phyloP scores from a whole-genome alignment of 1,140 invertebrate genomes.

The Hetaerina americana region DNA sequence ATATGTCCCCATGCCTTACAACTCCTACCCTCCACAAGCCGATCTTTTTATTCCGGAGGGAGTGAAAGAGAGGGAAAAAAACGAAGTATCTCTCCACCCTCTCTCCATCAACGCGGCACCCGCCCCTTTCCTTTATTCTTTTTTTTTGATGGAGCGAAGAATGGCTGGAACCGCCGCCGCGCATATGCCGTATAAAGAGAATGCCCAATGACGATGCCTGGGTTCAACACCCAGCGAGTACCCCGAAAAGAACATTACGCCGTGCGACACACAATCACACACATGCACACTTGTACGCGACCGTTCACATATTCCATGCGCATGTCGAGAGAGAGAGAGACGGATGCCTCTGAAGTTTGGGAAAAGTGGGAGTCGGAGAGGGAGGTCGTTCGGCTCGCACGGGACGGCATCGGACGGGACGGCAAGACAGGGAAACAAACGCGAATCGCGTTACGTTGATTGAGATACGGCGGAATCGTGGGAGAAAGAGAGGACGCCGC shows the following conservation, averaged over 20 bases:
- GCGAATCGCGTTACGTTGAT: not conserved
- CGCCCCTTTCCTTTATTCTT: not conserved
- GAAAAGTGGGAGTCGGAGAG: too few species aligned
- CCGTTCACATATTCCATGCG: not conserved
- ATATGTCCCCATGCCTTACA: too few species aligned
- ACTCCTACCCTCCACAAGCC: too few species aligned
- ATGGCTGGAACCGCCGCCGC: too few species aligned
- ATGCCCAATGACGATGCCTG: not conserved
- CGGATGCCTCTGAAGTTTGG: too few species aligned
- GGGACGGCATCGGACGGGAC: too few species aligned
- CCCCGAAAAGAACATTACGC: not conserved
- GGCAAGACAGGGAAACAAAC: not conserved
- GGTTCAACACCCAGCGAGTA: not conserved
- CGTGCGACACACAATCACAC: not conserved
- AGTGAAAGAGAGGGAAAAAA: too few species aligned
- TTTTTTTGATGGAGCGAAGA: not conserved
- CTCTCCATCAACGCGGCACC: not conserved
- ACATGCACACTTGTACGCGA: too few species aligned
- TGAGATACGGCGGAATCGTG: not conserved
- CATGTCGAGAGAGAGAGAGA: not conserved
- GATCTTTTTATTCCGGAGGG: too few species aligned
- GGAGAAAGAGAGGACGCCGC: too few species aligned
- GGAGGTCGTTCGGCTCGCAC: too few species aligned
- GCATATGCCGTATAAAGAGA: not conserved
- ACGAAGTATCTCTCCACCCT: too few species aligned